phyloP scores from a whole-genome alignment of 35 echinoderm and acorn worm species.

The Heliocidaris erythrogramma region DNA sequence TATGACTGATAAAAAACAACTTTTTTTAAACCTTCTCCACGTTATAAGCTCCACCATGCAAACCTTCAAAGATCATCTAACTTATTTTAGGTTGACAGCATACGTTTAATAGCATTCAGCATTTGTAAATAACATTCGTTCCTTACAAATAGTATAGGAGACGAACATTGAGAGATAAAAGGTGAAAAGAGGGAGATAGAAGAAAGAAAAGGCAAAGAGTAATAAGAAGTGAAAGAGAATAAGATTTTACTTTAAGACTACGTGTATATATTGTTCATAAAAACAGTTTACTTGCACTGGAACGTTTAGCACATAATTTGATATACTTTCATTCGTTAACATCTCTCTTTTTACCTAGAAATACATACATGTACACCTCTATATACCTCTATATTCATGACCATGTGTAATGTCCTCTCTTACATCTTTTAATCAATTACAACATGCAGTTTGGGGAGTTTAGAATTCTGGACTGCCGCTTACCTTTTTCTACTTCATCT shows the following conservation, averaged over 20 bases:
- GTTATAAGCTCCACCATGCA: too few relatives aligned
- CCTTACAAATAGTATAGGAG: background rate
- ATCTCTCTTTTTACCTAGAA: background rate
- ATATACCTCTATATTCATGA: too few relatives aligned
- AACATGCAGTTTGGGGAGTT: background rate
- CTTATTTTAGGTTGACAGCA: background rate
- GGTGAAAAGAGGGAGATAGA: background rate
- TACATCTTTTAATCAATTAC: too few relatives aligned
- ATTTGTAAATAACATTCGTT: background rate
- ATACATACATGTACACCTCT: background rate
- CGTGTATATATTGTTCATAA: background rate
- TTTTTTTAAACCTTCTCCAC: too few relatives aligned
- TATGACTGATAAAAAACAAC: background rate
- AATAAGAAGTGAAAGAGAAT: too few relatives aligned
- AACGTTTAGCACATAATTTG: background rate
- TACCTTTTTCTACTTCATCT: slow-evolving; percentile 86
- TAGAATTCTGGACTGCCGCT: background rate
- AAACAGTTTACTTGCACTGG: background rate
- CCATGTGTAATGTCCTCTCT: too few relatives aligned
- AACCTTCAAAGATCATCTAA: too few relatives aligned
- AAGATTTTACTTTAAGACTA: too few relatives aligned
- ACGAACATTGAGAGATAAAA: background rate
- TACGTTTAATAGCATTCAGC: background rate
- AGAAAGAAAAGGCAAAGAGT: background rate
- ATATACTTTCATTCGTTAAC: background rate